Percentiles rank a stretch among this genome's conserved stretches.
Conservation (phyloP, 2,888 invertebrate species). For the Mantis religiosa region DNA sequence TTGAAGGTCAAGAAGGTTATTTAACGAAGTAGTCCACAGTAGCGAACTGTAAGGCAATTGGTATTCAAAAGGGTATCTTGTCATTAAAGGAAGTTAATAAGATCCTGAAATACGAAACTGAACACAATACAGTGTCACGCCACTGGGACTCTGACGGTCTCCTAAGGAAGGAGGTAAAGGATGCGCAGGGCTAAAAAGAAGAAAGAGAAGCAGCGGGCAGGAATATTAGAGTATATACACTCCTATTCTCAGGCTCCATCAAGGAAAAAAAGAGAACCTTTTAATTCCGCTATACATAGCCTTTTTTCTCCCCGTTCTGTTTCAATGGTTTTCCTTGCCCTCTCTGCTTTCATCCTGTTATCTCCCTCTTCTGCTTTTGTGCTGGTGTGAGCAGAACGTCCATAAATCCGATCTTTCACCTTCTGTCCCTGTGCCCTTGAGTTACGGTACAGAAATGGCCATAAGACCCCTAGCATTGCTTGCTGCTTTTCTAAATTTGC, state of each 20-base stretch:
- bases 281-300: background rate
- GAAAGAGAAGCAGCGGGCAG: background rate
- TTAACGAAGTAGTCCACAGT: too few species aligned
- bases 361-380: background rate
- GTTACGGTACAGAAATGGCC: background rate
- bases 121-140: background rate
- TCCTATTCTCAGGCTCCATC: background rate
- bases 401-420: background rate
- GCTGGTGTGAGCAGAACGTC: background rate
- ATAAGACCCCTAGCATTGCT: background rate
- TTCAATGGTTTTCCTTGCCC: background rate
- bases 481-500: background rate
- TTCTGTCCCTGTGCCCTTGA: background rate
- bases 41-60: too few species aligned
- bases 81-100: background rate
- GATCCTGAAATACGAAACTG: background rate
- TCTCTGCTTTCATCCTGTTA: background rate
- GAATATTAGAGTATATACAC: background rate
- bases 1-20: too few species aligned
- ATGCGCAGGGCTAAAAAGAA: background rate
- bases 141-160: background rate
- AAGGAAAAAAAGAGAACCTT: background rate
- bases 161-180: background rate
- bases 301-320: background rate
- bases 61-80: background rate